phyloP scores from a whole-genome alignment of 2,113 vertebrate species.

The Sitta europaea region DNA sequence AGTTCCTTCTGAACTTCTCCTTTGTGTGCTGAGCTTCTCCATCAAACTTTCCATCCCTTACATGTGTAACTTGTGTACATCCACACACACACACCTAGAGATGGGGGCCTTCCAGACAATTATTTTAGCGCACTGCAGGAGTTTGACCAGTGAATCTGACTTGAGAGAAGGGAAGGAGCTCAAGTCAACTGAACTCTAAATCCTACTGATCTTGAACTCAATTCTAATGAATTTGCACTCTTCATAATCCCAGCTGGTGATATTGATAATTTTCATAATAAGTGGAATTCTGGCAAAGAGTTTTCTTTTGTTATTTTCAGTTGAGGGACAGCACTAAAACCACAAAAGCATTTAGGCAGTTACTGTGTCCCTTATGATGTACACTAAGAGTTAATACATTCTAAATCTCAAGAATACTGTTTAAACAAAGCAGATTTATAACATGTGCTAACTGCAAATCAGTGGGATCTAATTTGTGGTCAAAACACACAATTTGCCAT shows the following conservation, averaged over 20 bases:
- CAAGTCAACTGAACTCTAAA: not conserved
- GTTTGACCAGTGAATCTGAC: not conserved
- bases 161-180: not conserved
- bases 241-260: not conserved
- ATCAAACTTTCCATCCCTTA: not conserved
- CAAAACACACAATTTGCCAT: slow-evolving; percentile 31
- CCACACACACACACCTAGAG: not conserved
- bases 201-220: not conserved
- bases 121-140: not conserved
- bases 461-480: slow-evolving; percentile 29
- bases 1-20: not conserved
- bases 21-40: not conserved
- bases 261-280: not conserved
- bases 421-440: slow-evolving; percentile 43
- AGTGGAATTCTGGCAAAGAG: not conserved
- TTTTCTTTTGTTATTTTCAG: not conserved
- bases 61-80: not conserved
- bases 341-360: not conserved
- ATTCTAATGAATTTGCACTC: not conserved
- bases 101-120: not conserved
- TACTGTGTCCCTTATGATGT: not conserved
- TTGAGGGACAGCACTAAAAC: not conserved
- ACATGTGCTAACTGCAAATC: not conserved
- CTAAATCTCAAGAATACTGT: not conserved
- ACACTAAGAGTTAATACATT: not conserved